Evolutionary conservation across 2,797 vertebrate genomes (phyloP).

Genomic region (Pteronotus mesoamericanus): DNA sequence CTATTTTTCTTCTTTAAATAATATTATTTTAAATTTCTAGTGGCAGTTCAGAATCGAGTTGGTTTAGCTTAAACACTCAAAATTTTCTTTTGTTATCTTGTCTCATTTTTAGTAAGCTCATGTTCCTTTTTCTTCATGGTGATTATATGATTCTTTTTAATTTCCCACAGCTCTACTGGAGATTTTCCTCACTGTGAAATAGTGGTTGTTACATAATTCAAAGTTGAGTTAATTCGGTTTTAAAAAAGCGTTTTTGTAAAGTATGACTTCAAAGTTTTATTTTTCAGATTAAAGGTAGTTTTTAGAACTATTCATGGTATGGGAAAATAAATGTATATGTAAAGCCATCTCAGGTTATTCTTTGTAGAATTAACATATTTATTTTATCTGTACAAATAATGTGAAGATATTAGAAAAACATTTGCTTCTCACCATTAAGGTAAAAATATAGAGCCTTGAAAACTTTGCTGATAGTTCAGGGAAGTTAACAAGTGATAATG

Average conservation of each 20-base stretch:
- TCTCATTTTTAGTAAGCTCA: neutral
- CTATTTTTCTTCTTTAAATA: neutral
- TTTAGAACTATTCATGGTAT: neutral
- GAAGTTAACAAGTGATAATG: neutral
- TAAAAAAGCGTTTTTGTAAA: slow-evolving; percentile 7
- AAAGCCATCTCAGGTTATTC: neutral
- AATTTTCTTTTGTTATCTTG: neutral
- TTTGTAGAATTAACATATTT: neutral
- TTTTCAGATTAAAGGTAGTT: neutral
- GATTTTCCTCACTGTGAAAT: neutral
- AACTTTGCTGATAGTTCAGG: neutral
- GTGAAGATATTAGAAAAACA: neutral
- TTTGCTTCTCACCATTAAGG: neutral
- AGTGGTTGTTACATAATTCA: neutral
- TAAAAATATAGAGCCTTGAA: slow-evolving; percentile 8
- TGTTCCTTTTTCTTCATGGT: slow-evolving; percentile 15
- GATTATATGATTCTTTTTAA: slow-evolving; percentile 6
- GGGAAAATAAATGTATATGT: neutral
- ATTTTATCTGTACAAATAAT: neutral
- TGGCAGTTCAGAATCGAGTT: neutral
- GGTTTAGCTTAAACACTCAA: neutral
- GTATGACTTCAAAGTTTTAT: neutral
- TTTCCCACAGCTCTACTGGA: neutral
- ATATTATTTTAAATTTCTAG: neutral
- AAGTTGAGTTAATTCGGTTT: neutral